Percentiles rank a stretch among this genome's conserved stretches.
phyloP scores from a whole-genome alignment of 2,888 invertebrate species.

The Nomada ferruginata region DNA sequence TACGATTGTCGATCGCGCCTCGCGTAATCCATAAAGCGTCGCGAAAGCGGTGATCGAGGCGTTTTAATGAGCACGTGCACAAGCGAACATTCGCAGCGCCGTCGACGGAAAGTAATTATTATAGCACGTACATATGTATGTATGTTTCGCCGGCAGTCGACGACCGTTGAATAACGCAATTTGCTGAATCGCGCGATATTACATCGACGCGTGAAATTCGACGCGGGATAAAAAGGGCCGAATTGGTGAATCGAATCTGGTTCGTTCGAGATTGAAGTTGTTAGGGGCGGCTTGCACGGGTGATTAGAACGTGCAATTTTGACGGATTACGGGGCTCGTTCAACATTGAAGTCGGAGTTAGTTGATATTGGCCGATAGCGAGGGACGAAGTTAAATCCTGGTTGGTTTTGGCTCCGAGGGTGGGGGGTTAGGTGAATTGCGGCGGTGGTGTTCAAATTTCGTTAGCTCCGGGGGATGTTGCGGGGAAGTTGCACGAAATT shows the following conservation, averaged over 20 bases:
- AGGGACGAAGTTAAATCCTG: slow-evolving; percentile 13
- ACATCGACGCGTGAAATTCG: not conserved
- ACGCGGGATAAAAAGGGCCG: not conserved
- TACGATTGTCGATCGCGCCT: not conserved
- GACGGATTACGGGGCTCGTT: slow-evolving; percentile 13
- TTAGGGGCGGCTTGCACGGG: not conserved
- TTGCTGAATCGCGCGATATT: not conserved
- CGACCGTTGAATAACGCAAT: slow-evolving; percentile 1
- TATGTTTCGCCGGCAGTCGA: not conserved
- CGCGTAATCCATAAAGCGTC: not conserved
- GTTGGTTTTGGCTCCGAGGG: not conserved
- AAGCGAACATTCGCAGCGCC: not conserved
- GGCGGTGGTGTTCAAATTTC: not conserved
- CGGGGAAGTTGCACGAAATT: not conserved
- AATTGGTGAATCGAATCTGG: not conserved
- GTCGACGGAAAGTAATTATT: slow-evolving; percentile 8
- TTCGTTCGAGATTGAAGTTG: not conserved
- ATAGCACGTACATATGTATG: too few relatives aligned
- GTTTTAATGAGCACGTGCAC: not conserved
- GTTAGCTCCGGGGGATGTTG: not conserved
- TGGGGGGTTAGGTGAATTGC: not conserved
- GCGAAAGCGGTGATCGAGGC: not conserved
- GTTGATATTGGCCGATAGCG: not conserved
- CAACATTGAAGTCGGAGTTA: not conserved
- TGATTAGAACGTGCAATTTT: slow-evolving; percentile 19